These are phyloP conservation scores for Lethenteron reissneri DNA, from an alignment of 2,113 vertebrate species.

Conservation along the genomic window DNA sequence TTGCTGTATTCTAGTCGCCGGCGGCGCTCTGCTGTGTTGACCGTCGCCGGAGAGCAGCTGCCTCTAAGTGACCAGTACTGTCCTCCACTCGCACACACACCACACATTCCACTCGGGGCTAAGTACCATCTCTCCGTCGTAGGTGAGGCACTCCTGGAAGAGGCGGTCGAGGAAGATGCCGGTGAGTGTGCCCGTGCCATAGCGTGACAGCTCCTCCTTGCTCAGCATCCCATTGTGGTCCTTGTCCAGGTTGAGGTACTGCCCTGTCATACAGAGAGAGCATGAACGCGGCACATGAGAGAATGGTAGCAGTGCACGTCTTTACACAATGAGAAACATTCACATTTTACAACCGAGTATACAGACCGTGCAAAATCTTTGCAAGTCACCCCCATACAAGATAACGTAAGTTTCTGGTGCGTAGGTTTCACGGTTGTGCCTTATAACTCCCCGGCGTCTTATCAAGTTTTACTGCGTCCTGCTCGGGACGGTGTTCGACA, in stretches of 20 bases:
- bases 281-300: constrained; percentile 9
- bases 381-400: neutral
- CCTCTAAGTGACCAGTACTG: no score
- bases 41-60: no score
- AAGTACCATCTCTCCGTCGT: constrained; percentile 89
- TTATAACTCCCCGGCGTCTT: no score
- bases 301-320: constrained; percentile 6
- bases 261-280: constrained; percentile 27
- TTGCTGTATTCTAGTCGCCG: no score
- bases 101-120: no score
- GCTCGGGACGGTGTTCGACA: no score
- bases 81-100: no score
- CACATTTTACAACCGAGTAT: neutral
- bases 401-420: no score
- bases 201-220: constrained; percentile 88
- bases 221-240: constrained; percentile 97
- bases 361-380: constrained; percentile 5
- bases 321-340: constrained; percentile 5
- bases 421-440: no score
- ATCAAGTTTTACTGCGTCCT: no score
- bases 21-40: no score
- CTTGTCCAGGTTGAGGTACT: constrained; percentile 90
- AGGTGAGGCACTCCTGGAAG: constrained; percentile 89
- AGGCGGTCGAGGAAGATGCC: constrained; percentile 77
- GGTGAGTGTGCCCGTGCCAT: constrained; percentile 81